Evolutionary conservation across 2,888 invertebrate species (phyloP).

Genomic region (Ptychoptera albimana): DNA sequence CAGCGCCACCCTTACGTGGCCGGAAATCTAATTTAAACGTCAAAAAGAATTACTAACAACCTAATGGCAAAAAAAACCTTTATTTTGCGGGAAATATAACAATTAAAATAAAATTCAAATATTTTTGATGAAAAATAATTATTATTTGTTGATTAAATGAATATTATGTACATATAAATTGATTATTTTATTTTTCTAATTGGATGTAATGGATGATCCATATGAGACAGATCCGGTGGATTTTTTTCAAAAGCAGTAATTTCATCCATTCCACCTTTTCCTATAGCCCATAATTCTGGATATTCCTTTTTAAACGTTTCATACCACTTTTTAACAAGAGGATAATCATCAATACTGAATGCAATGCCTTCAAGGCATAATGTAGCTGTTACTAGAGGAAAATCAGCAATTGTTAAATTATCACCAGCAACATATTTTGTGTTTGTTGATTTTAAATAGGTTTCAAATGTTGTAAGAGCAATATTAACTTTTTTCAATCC

Average conservation of each 20-base stretch:
- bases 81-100: too few relatives aligned
- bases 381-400: conserved; percentile 51
- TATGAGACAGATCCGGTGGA: conserved; percentile 52
- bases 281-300: conserved; percentile 54
- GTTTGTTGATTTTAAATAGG: conserved; percentile 42
- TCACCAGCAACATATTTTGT: conserved; percentile 50
- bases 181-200: conserved; percentile 34
- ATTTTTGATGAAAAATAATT: too few relatives aligned
- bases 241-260: conserved; percentile 49
- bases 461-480: conserved; percentile 47
- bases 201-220: conserved; percentile 61
- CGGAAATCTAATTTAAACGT: conserved; percentile 6
- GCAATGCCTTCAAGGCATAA: conserved; percentile 56
- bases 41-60: conserved; percentile 1
- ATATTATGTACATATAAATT: conserved; percentile 16
- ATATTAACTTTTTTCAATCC: conserved; percentile 52
- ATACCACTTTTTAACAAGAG: conserved; percentile 49
- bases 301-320: conserved; percentile 47
- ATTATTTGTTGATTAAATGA: too few relatives aligned
- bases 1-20: conserved; percentile 10
- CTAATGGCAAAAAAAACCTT: too few relatives aligned
- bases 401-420: conserved; percentile 58
- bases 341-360: conserved; percentile 45
- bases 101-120: too few relatives aligned
- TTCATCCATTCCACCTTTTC: conserved; percentile 49